Base-by-base conservation (phyloP, 1,140 invertebrate species). In the Drusus annulatus region DNA sequence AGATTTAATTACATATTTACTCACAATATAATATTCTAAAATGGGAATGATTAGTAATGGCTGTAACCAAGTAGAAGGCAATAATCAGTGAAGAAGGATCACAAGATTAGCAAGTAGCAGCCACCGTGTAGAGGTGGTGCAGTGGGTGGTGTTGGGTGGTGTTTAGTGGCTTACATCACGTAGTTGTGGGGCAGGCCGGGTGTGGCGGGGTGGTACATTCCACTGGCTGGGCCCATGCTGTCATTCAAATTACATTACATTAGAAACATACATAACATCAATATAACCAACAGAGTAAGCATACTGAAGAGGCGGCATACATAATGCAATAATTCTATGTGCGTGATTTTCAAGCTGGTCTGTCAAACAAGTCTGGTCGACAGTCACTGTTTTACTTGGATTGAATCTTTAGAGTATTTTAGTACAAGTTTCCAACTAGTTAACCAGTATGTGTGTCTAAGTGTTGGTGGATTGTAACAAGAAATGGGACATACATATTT, bases 11-110 rank as follows among this genome's bases (percentile, higher is more conserved):
- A n/a, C n/a, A n/a, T n/a, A 71, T 71, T 17, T 52, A 71, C 15
- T 21, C 28, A 31, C 71, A 58, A 56, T 75, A 36, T 23, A 19
- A 25, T 58, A 75, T 50, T 75, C 71, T 71, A 74, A 74, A 2
- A 19, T 79, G 51, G 80, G 80, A 81, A 81, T 81, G 80, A 78
- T 81, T 79, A 75, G 69, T 78, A 52, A 75, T 52, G 13, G 60
- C 73, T 78, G 76, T 65, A 78, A 74, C 56, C 31, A 73, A 81
- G 65, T 78, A 69, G 36, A 81, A 81, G 80, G 80, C 80, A 25
- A 60, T 78, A 56, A 81, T 58, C 31, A 65, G 58, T 76, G 58
- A 75, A 52, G 68, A n/a, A 78, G 56, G 15, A 16, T 56, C 80
- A 80, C 79, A 50, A 69, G 58, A 76, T 62, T 16, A 58, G 56